Percentiles rank a stretch among this genome's conserved stretches.
Evolutionary conservation across 2,113 vertebrate species (phyloP).

Genomic region (Prietella phreatophila): DNA sequence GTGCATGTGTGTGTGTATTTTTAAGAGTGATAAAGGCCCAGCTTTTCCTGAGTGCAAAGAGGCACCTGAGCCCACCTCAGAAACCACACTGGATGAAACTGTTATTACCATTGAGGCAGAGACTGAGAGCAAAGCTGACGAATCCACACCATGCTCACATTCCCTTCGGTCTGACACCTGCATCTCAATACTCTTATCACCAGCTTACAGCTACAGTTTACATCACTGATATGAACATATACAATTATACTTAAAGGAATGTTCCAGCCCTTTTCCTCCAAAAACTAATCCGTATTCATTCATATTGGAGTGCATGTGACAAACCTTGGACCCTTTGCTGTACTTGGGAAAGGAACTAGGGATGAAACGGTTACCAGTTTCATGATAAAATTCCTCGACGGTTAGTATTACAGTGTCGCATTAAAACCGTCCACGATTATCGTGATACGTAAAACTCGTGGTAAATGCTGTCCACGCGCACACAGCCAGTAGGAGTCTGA

Average conservation of each 20-base stretch:
- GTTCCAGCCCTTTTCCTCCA: no score
- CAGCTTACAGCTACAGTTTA: background rate
- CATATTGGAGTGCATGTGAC: background rate
- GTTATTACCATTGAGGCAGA: constrained; percentile 9
- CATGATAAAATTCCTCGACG: no score
- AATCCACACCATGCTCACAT: constrained; percentile 10
- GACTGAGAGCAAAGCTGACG: constrained; percentile 16
- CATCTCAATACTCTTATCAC: background rate
- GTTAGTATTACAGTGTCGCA: no score
- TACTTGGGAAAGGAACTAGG: background rate
- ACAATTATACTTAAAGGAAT: background rate
- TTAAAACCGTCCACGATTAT: no score
- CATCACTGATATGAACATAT: background rate
- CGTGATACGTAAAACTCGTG: no score
- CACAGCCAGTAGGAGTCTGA: no score
- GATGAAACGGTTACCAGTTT: no score
- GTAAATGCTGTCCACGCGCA: no score
- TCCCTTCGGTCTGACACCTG: constrained; percentile 30
- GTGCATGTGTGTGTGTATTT: constrained; percentile 23
- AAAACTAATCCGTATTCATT: background rate
- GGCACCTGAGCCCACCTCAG: constrained; percentile 34
- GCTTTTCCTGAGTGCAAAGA: background rate
- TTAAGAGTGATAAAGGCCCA: constrained; percentile 26
- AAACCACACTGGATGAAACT: constrained; percentile 33
- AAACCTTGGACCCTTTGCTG: background rate